Percentiles rank a stretch among this genome's conserved stretches.
phyloP scores from a whole-genome alignment of 1,140 invertebrate genomes.

The Tetramorium parvispinum region DNA sequence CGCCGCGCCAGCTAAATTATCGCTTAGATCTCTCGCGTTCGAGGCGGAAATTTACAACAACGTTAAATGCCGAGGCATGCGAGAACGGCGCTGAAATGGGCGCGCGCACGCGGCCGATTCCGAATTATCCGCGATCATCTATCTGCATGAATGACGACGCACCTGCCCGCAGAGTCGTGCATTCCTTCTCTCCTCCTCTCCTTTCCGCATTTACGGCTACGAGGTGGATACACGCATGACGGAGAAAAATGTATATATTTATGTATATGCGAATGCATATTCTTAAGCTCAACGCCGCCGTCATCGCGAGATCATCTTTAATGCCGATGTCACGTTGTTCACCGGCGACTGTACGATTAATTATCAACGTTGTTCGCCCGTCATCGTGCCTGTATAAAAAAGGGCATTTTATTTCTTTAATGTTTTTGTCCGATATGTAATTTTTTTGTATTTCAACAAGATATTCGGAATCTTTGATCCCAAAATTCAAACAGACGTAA shows the following conservation, averaged over 20 bases:
- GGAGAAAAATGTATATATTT: constrained; percentile 39
- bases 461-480: not conserved
- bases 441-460: not conserved
- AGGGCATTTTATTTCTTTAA: not conserved
- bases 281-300: constrained; percentile 7
- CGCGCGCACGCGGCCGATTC: constrained; percentile 57
- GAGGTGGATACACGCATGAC: constrained; percentile 52
- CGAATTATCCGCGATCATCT: constrained; percentile 74
- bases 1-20: constrained; percentile 66
- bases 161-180: constrained; percentile 58
- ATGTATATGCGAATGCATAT: not conserved
- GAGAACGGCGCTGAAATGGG: constrained; percentile 35
- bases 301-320: constrained; percentile 57
- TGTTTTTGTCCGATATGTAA: not conserved
- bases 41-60: constrained; percentile 72
- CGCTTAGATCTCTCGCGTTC: constrained; percentile 68
- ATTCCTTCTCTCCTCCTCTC: not conserved
- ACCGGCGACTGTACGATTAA: constrained; percentile 20
- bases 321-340: constrained; percentile 35
- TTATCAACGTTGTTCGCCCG: constrained; percentile 14
- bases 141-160: constrained; percentile 73
- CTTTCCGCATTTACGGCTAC: constrained; percentile 34
- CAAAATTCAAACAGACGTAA: not conserved
- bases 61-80: constrained; percentile 65
- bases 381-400: constrained; percentile 5